Evolutionary conservation across 1,140 invertebrate species (phyloP).

Genomic region (Neotoxoptera formosana): DNA sequence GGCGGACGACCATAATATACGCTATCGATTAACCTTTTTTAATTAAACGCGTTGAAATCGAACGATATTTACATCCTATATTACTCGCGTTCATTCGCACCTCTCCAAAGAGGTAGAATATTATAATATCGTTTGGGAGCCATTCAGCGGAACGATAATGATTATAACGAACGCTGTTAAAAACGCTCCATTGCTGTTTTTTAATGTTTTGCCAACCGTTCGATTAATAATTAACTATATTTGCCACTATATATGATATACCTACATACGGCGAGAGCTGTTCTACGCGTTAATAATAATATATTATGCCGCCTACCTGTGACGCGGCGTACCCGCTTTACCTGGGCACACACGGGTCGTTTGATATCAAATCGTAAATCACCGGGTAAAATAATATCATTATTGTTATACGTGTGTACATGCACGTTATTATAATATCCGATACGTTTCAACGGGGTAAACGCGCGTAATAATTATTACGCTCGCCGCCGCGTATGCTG

Average conservation of each 20-base stretch:
- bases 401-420: too few relatives aligned
- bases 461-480: background rate
- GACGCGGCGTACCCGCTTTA: background rate
- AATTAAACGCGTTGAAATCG: background rate
- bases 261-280: too few relatives aligned
- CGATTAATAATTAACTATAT: background rate
- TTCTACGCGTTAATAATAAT: too few relatives aligned
- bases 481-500: background rate
- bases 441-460: background rate
- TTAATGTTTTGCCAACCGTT: background rate
- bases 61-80: background rate
- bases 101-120: background rate
- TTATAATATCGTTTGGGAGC: background rate
- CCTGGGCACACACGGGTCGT: background rate
- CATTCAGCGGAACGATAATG: background rate
- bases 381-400: too few relatives aligned
- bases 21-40: background rate
- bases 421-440: background rate
- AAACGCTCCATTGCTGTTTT: background rate
- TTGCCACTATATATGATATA: too few relatives aligned
- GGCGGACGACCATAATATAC: too few relatives aligned
- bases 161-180: background rate
- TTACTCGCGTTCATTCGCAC: background rate
- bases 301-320: background rate
- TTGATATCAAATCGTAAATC: background rate